phyloP scores from a whole-genome alignment of 2,113 vertebrate species.

The Ammospiza caudacuta region DNA sequence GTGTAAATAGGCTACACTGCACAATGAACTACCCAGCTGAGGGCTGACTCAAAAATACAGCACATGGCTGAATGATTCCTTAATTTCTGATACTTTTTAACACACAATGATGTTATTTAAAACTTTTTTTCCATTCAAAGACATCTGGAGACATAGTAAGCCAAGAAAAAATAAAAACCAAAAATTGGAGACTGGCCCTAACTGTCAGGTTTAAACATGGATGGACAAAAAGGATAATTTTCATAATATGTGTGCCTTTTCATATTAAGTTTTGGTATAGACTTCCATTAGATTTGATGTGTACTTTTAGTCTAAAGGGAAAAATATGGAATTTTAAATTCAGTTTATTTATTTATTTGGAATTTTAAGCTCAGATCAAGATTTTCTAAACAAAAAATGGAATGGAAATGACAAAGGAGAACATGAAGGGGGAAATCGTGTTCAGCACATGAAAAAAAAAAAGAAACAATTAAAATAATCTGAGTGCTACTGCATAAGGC shows the following conservation, averaged over 20 bases:
- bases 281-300: background rate
- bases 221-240: background rate
- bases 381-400: background rate
- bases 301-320: background rate
- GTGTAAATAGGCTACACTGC: background rate
- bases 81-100: background rate
- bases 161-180: background rate
- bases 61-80: background rate
- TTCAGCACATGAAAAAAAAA: background rate
- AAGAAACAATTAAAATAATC: background rate
- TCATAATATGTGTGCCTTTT: background rate
- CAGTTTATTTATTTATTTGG: too few relatives aligned
- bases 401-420: background rate
- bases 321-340: background rate
- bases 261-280: background rate
- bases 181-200: background rate
- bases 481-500: background rate
- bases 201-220: background rate
- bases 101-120: background rate
- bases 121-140: background rate
- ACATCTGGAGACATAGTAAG: background rate
- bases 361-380: background rate
- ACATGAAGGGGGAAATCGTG: background rate
- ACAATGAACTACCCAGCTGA: background rate
- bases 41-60: background rate